Percentiles rank a stretch among this genome's conserved stretches.
Evolutionary conservation across 2,888 invertebrate species (phyloP).

Genomic region (Macrophya alboannulata): DNA sequence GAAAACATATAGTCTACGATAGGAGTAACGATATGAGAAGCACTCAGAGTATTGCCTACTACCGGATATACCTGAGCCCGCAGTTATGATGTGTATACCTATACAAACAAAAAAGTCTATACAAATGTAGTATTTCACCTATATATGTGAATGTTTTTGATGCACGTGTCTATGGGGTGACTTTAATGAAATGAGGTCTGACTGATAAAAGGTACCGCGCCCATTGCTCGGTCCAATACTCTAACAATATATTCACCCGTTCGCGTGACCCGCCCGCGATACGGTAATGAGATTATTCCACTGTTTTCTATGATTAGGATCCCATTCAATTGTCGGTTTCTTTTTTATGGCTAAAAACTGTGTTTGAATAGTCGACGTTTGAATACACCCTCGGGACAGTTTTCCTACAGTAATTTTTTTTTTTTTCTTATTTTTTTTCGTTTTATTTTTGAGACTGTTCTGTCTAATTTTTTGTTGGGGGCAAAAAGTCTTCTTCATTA

Average conservation of each 20-base stretch:
- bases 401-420: background rate
- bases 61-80: background rate
- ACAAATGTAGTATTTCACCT: background rate
- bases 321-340: background rate
- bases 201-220: constrained; percentile 53
- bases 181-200: constrained; percentile 55
- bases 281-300: background rate
- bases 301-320: background rate
- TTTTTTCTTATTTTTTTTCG: too few relatives aligned
- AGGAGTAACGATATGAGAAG: constrained; percentile 41
- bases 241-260: background rate
- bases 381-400: background rate
- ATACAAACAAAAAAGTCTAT: background rate
- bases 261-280: background rate
- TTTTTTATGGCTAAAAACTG: background rate
- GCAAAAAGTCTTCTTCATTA: constrained; percentile 45
- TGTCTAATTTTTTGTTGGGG: background rate
- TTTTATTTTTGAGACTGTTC: background rate
- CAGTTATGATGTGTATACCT: background rate
- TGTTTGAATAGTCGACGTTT: background rate
- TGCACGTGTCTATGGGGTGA: constrained; percentile 30
- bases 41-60: constrained; percentile 55
- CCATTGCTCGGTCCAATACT: constrained; percentile 30
- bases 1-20: constrained; percentile 2
- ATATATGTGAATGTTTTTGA: background rate